phyloP scores from a whole-genome alignment of 2,888 invertebrate genomes.

The Eledona agricola region DNA sequence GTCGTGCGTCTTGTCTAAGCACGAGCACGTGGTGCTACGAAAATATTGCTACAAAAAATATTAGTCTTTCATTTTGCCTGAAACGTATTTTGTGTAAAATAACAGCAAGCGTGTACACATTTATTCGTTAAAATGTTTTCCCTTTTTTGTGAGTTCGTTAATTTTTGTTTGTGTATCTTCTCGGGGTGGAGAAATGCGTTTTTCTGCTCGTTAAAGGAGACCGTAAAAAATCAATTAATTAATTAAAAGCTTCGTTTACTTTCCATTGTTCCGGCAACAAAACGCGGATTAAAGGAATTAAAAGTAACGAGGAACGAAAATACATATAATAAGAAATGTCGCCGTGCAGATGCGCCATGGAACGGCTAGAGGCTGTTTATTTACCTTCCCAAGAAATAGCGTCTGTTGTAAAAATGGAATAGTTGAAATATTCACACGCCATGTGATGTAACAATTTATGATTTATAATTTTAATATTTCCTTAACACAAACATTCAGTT shows the following conservation, averaged over 20 bases:
- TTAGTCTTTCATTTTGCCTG: slow-evolving; percentile 62
- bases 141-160: slow-evolving; percentile 41
- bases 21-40: slow-evolving; percentile 56
- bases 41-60: slow-evolving; percentile 60
- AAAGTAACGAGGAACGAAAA: slow-evolving; percentile 6
- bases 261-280: slow-evolving; percentile 19
- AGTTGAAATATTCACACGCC: slow-evolving; percentile 46
- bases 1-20: slow-evolving; percentile 54
- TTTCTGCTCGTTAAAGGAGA: slow-evolving; percentile 33
- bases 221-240: slow-evolving; percentile 39
- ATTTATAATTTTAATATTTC: slow-evolving; percentile 46
- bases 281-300: slow-evolving; percentile 15
- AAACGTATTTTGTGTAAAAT: slow-evolving; percentile 62
- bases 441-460: slow-evolving; percentile 46
- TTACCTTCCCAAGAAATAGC: slow-evolving; percentile 15
- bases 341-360: too few species aligned
- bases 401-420: slow-evolving; percentile 22
- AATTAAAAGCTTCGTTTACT: slow-evolving; percentile 32
- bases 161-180: slow-evolving; percentile 39
- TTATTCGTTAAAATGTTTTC: slow-evolving; percentile 51
- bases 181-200: slow-evolving; percentile 26
- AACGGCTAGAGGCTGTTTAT: too few species aligned
- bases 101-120: slow-evolving; percentile 51
- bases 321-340: too few species aligned
- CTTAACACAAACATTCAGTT: slow-evolving; percentile 45